Percentiles rank a stretch among this genome's conserved stretches.
Evolutionary conservation across 2,888 invertebrate species (phyloP).

Genomic region (Prosapia bicincta): DNA sequence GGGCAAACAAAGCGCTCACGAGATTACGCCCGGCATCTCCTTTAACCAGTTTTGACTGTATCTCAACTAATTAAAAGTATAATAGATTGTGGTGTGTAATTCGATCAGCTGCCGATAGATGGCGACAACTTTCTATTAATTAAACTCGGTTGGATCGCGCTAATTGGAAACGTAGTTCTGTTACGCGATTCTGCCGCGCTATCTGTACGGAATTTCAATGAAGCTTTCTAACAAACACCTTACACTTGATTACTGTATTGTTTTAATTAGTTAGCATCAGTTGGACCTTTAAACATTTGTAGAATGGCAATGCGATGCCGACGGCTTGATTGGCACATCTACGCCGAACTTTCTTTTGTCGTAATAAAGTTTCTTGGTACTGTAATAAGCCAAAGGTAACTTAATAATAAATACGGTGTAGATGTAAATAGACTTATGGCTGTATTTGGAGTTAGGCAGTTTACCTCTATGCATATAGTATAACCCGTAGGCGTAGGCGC

Average conservation of each 20-base stretch:
- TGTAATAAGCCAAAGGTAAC: too few species aligned
- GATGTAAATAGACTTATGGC: too few species aligned
- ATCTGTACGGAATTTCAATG: not conserved
- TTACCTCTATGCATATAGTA: too few species aligned
- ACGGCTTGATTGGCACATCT: not conserved
- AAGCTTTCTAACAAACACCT: not conserved
- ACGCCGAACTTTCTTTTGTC: too few species aligned
- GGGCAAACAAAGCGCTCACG: not conserved
- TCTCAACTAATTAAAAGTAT: conserved; percentile 29
- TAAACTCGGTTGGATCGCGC: conserved; percentile 10
- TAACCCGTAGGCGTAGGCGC: too few species aligned
- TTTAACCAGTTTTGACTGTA: conserved; percentile 6
- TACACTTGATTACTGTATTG: not conserved
- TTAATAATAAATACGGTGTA: too few species aligned
- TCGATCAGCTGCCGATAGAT: conserved; percentile 10
- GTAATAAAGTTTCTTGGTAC: too few species aligned
- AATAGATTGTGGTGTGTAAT: conserved; percentile 18
- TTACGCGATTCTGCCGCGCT: conserved; percentile 2
- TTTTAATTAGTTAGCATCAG: not conserved
- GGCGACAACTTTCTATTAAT: conserved; percentile 28
- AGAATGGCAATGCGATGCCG: not conserved
- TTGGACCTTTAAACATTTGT: not conserved
- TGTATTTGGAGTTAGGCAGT: too few species aligned
- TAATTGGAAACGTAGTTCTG: not conserved
- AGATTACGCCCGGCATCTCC: not conserved